A percentile compares a stretch with the other conserved stretches of the same genome.
These are phyloP conservation scores for Lordiphosa clarofinis DNA, from an alignment of 1,140 invertebrate species.

Conservation along the genomic window DNA sequence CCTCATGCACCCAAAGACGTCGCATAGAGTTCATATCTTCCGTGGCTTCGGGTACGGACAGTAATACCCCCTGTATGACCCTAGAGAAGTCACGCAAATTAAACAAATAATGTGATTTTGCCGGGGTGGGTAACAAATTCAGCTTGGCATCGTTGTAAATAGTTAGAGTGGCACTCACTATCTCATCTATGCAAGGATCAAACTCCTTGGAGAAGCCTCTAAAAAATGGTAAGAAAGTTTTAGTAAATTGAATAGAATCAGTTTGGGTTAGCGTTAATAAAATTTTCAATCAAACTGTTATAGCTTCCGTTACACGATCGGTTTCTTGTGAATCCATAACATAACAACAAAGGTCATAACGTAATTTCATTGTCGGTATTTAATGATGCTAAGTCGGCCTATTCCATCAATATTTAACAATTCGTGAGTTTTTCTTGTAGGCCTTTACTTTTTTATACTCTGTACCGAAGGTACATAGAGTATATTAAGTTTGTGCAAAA, in stretches of 20 bases:
- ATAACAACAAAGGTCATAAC: too few species aligned
- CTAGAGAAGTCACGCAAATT: conserved; percentile 96
- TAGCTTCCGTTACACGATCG: too few species aligned
- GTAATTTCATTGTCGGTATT: too few species aligned
- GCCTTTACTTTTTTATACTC: too few species aligned
- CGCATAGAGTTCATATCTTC: conserved; percentile 93
- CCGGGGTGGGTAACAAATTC: conserved; percentile 92
- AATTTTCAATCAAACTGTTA: too few species aligned
- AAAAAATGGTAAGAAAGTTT: conserved; percentile 19
- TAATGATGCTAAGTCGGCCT: too few species aligned
- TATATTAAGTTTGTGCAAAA: too few species aligned
- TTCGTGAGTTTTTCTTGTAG: too few species aligned
- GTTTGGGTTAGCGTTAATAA: neutral
- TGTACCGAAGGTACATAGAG: too few species aligned
- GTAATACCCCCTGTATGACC: conserved; percentile 94
- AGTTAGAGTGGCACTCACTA: conserved; percentile 91
- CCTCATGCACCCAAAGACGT: conserved; percentile 96
- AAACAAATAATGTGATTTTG: conserved; percentile 96
- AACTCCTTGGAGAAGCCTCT: conserved; percentile 97
- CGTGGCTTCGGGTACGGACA: conserved; percentile 95
- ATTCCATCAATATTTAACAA: too few species aligned
- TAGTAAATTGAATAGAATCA: neutral
- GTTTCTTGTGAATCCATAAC: too few species aligned
- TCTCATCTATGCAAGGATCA: conserved; percentile 93
- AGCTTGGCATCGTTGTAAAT: conserved; percentile 92